These are phyloP conservation scores for Mythimna ferrago DNA, from an alignment of 2,888 invertebrate genomes.

Conservation along the genomic window DNA sequence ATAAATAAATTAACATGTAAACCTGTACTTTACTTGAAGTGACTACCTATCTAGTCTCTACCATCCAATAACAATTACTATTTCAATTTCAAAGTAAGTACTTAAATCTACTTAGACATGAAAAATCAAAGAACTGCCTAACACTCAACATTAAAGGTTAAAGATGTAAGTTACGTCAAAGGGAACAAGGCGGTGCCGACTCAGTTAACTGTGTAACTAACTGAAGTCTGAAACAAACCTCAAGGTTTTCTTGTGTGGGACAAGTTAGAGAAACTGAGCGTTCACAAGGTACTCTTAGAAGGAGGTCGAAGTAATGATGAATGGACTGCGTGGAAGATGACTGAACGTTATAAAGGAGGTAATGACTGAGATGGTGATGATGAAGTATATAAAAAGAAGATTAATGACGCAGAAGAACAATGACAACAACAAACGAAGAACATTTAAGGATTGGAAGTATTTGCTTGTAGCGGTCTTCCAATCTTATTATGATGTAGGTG, in stretches of 20 bases:
- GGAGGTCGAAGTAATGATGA: neutral
- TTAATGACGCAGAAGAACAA: too few species aligned
- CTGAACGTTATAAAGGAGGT: too few species aligned
- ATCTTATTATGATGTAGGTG: too few species aligned
- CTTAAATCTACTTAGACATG: conserved; percentile 13
- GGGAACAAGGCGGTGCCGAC: conserved; percentile 35
- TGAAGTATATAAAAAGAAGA: too few species aligned
- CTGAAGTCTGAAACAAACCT: conserved; percentile 50
- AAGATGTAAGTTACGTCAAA: conserved; percentile 55
- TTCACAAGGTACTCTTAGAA: neutral
- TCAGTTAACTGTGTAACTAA: conserved; percentile 47
- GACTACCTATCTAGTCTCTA: neutral
- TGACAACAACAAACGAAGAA: too few species aligned
- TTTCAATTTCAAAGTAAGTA: conserved; percentile 6
- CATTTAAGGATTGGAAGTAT: too few species aligned
- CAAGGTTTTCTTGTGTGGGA: conserved; percentile 43
- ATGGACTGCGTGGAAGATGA: neutral
- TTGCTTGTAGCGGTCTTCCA: too few species aligned
- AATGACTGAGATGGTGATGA: too few species aligned
- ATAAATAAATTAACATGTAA: too few species aligned
- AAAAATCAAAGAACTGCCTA: conserved; percentile 31
- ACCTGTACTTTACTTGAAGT: neutral
- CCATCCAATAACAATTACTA: neutral
- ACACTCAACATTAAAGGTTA: conserved; percentile 38
- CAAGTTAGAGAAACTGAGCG: conserved; percentile 2